A percentile compares a stretch with the other conserved stretches of the same genome.
These are phyloP conservation scores for Heliopora coerulea DNA, from an alignment of 92 coral and sea anemone species.

Conservation along the genomic window DNA sequence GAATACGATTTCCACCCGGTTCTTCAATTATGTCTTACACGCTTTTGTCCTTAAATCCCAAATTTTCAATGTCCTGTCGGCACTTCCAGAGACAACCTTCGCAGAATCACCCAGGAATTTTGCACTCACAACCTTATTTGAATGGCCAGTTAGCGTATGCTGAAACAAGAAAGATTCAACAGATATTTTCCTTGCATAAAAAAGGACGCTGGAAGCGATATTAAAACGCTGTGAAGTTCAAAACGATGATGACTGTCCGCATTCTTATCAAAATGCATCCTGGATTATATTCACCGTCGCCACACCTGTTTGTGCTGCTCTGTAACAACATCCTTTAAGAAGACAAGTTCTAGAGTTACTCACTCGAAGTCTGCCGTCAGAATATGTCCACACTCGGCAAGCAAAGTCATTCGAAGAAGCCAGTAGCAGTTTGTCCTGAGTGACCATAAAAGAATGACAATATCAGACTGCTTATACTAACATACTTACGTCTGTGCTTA, in stretches of 20 bases:
- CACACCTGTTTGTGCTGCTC: too few relatives aligned
- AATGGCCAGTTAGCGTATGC: conserved; percentile 97
- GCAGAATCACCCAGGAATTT: conserved; percentile 86
- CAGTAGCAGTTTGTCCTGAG: conserved; percentile 80
- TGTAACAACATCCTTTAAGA: neutral
- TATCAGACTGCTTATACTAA: too few relatives aligned
- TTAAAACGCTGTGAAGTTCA: too few relatives aligned
- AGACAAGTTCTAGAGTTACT: conserved; percentile 23
- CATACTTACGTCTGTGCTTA: too few relatives aligned
- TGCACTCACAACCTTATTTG: conserved; percentile 89
- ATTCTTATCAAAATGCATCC: too few relatives aligned
- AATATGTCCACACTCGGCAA: conserved; percentile 90
- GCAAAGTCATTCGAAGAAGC: conserved; percentile 93
- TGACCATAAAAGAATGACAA: neutral
- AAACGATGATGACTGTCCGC: too few relatives aligned
- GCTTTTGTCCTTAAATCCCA: conserved; percentile 96
- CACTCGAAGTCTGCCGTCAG: conserved; percentile 89
- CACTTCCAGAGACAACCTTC: conserved; percentile 94
- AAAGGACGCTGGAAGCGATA: too few relatives aligned
- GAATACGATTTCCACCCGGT: too few relatives aligned
- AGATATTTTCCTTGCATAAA: too few relatives aligned
- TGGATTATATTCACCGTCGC: too few relatives aligned
- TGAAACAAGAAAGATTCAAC: too few relatives aligned
- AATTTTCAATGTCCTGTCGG: conserved; percentile 89
- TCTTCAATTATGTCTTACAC: conserved; percentile 72